These are phyloP conservation scores for Cavia aperea DNA, from an alignment of 2,113 vertebrate species.

Conservation along the genomic window DNA sequence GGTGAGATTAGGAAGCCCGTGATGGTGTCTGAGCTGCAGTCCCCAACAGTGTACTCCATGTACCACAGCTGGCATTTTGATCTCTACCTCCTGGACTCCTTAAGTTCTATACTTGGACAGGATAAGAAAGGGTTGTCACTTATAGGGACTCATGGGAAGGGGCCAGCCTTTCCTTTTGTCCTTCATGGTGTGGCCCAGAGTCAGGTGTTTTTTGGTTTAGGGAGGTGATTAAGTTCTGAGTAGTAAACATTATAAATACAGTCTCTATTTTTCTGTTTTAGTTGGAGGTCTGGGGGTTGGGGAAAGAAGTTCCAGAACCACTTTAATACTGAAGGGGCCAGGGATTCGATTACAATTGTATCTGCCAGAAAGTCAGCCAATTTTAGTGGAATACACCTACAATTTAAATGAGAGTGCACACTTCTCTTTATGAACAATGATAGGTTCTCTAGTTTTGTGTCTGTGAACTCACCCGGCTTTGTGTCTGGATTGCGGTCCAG, in stretches of 20 bases:
- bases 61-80: neutral
- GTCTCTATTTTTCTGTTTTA: neutral
- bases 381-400: neutral
- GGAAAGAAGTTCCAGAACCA: neutral
- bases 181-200: neutral
- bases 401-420: neutral
- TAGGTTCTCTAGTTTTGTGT: neutral
- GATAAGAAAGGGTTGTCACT: neutral
- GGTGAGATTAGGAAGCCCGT: neutral
- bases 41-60: neutral
- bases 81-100: neutral
- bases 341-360: neutral
- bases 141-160: neutral
- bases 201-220: neutral
- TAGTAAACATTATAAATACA: neutral
- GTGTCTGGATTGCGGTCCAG: neutral
- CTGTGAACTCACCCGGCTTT: neutral
- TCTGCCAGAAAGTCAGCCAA: neutral
- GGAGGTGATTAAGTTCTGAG: neutral
- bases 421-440: neutral
- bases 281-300: neutral
- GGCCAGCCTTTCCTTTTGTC: accelerated
- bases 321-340: neutral
- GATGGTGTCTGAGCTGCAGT: neutral
- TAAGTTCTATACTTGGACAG: neutral